Conservation (phyloP, 2,888 invertebrate genomes). For the Endomychus coccineus region DNA sequence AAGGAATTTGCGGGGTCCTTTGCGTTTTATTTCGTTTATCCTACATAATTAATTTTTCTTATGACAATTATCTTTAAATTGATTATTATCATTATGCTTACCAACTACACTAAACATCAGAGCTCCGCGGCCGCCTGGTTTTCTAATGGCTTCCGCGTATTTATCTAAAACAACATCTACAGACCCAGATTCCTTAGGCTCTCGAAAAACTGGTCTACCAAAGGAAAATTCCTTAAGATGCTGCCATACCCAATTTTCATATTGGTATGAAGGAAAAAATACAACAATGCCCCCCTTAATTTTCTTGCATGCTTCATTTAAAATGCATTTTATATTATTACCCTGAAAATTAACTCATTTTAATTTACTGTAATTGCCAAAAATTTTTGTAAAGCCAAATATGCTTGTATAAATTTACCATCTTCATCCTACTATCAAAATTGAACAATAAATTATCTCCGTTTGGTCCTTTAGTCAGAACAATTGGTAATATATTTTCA, state of each 20-base stretch:
- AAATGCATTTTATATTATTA: slow-evolving; percentile 36
- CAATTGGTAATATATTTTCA: slow-evolving; percentile 73
- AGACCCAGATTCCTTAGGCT: slow-evolving; percentile 62
- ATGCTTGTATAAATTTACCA: slow-evolving; percentile 31
- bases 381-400: neutral
- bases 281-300: slow-evolving; percentile 88
- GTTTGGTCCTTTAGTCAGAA: slow-evolving; percentile 68
- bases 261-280: slow-evolving; percentile 91
- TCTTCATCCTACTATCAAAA: slow-evolving; percentile 36
- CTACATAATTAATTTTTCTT: too few relatives aligned
- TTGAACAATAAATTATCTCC: slow-evolving; percentile 46
- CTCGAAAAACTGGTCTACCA: slow-evolving; percentile 65
- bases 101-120: slow-evolving; percentile 91
- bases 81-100: too few relatives aligned
- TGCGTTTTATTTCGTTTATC: too few relatives aligned
- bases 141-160: slow-evolving; percentile 53
- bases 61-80: too few relatives aligned
- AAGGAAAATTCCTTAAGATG: slow-evolving; percentile 48
- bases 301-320: slow-evolving; percentile 68
- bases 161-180: slow-evolving; percentile 68
- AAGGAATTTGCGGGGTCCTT: too few relatives aligned
- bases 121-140: slow-evolving; percentile 54
- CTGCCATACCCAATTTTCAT: slow-evolving; percentile 64
- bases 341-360: slow-evolving; percentile 3
- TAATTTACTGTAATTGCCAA: slow-evolving; percentile 5